Percentiles rank a stretch among this genome's conserved stretches.
Conservation (phyloP, 1,140 invertebrate species). For the Trachymyrmex cornetzi region DNA sequence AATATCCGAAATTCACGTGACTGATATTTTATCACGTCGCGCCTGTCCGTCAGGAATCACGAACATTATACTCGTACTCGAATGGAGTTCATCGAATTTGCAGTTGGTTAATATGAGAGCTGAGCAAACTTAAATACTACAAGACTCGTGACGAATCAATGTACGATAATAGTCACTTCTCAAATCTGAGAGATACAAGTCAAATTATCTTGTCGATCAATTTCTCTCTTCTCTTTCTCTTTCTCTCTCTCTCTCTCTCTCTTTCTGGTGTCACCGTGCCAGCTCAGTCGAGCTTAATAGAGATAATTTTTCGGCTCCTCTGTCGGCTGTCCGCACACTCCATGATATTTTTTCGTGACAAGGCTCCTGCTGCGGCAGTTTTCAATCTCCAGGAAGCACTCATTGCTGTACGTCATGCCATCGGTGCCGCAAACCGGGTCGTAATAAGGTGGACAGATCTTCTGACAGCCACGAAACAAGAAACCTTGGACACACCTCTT, state of each 20-base stretch:
- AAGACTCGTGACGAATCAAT: slow-evolving; percentile 29
- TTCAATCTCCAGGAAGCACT: slow-evolving; percentile 96
- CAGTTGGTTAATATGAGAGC: background rate
- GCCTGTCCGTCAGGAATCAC: background rate
- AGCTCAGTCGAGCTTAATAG: slow-evolving; percentile 84
- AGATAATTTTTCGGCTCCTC: slow-evolving; percentile 91
- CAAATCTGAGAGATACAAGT: slow-evolving; percentile 9
- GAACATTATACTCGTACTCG: background rate
- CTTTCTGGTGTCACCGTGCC: slow-evolving; percentile 13
- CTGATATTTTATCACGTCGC: background rate
- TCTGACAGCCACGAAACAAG: slow-evolving; percentile 94
- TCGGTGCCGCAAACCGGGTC: slow-evolving; percentile 97
- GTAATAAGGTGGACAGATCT: slow-evolving; percentile 94
- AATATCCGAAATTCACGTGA: background rate
- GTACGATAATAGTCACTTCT: background rate
- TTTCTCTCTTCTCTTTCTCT: background rate
- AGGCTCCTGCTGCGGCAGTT: slow-evolving; percentile 93
- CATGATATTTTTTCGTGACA: slow-evolving; percentile 89
- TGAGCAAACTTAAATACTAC: slow-evolving; percentile 21
- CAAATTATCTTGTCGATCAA: slow-evolving; percentile 3
- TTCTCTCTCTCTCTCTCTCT: background rate
- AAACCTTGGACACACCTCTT: slow-evolving; percentile 94
- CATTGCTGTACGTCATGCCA: slow-evolving; percentile 95
- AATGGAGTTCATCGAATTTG: slow-evolving; percentile 5
- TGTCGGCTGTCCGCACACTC: slow-evolving; percentile 90